Evolutionary conservation across 2,888 invertebrate species (phyloP).

Genomic region (Scaptomyza flava): DNA sequence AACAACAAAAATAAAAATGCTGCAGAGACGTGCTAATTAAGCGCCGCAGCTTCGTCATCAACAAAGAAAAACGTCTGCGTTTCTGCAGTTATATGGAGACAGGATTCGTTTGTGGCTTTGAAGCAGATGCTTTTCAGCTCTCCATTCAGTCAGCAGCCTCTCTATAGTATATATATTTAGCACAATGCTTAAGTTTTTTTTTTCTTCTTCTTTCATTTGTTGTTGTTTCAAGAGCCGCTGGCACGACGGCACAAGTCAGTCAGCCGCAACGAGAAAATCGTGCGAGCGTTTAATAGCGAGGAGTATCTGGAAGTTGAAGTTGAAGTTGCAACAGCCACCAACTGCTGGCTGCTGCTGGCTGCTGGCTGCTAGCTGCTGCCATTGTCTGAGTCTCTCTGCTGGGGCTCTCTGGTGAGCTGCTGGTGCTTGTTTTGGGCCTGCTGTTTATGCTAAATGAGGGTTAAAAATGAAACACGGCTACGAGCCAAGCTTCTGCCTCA

Average conservation of each 20-base stretch:
- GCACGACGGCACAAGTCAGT: constrained; percentile 79
- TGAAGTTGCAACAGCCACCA: constrained; percentile 27
- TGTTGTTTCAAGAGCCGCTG: constrained; percentile 51
- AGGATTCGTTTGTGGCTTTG: constrained; percentile 46
- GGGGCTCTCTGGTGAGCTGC: constrained; percentile 1
- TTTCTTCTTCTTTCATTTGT: constrained; percentile 6
- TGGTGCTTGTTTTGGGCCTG: constrained; percentile 37
- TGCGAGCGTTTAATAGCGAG: constrained; percentile 74
- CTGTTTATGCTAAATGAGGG: constrained; percentile 79
- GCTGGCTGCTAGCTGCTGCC: constrained; percentile 38
- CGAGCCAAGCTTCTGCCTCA: constrained; percentile 50
- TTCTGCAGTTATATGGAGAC: constrained; percentile 21
- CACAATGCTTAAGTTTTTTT: constrained; percentile 49
- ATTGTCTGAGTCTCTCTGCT: constrained; percentile 51
- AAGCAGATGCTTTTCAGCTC: constrained; percentile 32
- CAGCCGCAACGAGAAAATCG: constrained; percentile 81
- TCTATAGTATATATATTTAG: constrained; percentile 45
- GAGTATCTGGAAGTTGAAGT: constrained; percentile 34
- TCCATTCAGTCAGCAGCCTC: constrained; percentile 18
- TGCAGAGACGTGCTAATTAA: constrained; percentile 55
- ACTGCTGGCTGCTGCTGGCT: constrained; percentile 24
- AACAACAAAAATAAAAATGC: constrained; percentile 4
- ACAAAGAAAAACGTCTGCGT: constrained; percentile 6
- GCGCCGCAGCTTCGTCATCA: constrained; percentile 39
- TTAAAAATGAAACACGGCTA: constrained; percentile 60